These are phyloP conservation scores for Malurus melanocephalus DNA, from an alignment of 2,113 vertebrate species.

Conservation along the genomic window DNA sequence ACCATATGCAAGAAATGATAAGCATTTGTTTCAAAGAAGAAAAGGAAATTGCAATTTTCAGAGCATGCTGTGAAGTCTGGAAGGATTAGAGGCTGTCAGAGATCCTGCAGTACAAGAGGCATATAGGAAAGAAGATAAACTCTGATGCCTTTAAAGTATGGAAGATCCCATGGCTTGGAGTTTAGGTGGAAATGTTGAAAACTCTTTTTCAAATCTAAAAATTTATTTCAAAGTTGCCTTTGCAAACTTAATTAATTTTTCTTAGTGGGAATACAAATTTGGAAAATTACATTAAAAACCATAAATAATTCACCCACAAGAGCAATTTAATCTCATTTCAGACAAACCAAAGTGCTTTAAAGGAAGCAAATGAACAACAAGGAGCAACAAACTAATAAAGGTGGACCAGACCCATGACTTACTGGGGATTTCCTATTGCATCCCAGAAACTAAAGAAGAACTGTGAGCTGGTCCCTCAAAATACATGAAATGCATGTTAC, in stretches of 20 bases:
- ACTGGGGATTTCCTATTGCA: background rate
- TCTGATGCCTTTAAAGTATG: background rate
- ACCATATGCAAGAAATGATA: slow-evolving; percentile 42
- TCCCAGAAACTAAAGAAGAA: background rate
- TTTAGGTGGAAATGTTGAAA: background rate
- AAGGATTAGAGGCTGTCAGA: slow-evolving; percentile 33
- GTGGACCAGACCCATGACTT: background rate
- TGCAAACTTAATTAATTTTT: background rate
- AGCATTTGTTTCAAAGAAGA: slow-evolving; percentile 33
- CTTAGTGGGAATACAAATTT: background rate
- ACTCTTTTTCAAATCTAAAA: background rate
- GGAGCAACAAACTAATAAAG: background rate
- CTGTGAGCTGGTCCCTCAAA: background rate
- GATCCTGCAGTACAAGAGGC: background rate
- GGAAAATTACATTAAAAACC: background rate
- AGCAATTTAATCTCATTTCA: background rate
- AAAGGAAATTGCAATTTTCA: slow-evolving; percentile 37
- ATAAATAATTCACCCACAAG: background rate
- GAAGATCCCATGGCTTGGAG: background rate
- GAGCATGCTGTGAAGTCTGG: slow-evolving; percentile 15
- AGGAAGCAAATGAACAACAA: background rate
- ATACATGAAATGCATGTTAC: background rate
- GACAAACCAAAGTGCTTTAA: background rate
- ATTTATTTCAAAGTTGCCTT: background rate
- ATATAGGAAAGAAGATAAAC: background rate